Evolutionary conservation across 2,888 invertebrate species (phyloP).

Genomic region (Tenthredo amoena): DNA sequence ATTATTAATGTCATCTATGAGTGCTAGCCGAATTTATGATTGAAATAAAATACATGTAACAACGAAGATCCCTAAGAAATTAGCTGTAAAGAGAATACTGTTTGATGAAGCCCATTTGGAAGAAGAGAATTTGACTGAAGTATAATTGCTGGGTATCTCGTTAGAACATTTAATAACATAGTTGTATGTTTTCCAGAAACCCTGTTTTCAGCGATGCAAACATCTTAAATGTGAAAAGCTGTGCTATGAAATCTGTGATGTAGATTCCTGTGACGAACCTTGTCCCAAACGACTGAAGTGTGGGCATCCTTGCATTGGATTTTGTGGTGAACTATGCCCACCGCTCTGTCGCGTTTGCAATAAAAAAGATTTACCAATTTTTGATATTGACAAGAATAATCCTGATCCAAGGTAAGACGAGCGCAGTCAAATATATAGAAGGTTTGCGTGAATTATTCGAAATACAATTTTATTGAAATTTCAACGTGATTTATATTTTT

Average conservation of each 20-base stretch:
- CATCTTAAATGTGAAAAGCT: conserved; percentile 79
- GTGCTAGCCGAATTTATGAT: not conserved
- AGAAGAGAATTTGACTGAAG: not conserved
- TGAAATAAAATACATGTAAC: not conserved
- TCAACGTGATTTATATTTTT: not conserved
- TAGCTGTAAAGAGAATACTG: not conserved
- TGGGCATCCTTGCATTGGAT: conserved; percentile 83
- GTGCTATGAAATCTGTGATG: conserved; percentile 79
- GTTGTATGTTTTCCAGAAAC: conserved; percentile 70
- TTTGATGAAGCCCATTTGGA: not conserved
- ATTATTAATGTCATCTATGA: not conserved
- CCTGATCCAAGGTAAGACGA: conserved; percentile 79
- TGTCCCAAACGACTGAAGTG: conserved; percentile 79
- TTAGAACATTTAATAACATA: not conserved
- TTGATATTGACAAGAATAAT: conserved; percentile 79
- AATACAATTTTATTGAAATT: not conserved
- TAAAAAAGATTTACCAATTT: conserved; percentile 78
- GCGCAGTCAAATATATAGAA: not conserved
- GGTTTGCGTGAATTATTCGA: not conserved
- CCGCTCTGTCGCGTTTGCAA: conserved; percentile 81
- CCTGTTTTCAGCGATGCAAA: conserved; percentile 77
- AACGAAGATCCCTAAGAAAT: not conserved
- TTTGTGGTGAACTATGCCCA: conserved; percentile 87
- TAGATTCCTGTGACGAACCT: conserved; percentile 77
- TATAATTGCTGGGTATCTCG: not conserved